Percentiles rank a stretch among this genome's conserved stretches.
Conservation (phyloP, 2,113 vertebrate species). For the Bombycilla garrulus region DNA sequence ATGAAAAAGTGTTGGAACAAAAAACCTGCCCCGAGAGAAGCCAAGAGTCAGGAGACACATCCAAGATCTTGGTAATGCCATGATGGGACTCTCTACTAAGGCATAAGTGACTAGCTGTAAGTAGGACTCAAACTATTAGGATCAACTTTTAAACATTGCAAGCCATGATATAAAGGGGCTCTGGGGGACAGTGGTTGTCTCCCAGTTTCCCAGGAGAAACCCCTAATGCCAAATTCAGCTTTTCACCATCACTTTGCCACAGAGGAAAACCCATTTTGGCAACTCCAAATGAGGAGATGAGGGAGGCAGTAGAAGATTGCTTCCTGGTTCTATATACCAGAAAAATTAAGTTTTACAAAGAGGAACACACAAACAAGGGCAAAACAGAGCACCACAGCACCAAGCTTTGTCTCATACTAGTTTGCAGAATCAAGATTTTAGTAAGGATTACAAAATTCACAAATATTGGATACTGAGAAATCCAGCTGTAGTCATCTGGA, state of each 20-base stretch:
- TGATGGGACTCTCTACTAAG: background rate
- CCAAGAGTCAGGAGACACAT: background rate
- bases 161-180: background rate
- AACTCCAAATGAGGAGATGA: background rate
- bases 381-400: background rate
- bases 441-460: background rate
- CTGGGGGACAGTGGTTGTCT: background rate
- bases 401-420: background rate
- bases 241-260: background rate
- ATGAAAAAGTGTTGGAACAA: background rate
- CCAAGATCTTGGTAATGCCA: background rate
- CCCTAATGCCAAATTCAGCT: background rate
- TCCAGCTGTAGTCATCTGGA: background rate
- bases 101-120: background rate
- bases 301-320: background rate
- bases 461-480: background rate
- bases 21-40: background rate
- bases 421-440: background rate
- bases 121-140: background rate
- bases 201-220: background rate
- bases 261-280: background rate
- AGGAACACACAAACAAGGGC: background rate
- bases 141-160: background rate
- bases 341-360: background rate
- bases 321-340: background rate